Evolutionary conservation across 2,797 vertebrate species (phyloP).

Genomic region (Gymnodraco acuticeps): DNA sequence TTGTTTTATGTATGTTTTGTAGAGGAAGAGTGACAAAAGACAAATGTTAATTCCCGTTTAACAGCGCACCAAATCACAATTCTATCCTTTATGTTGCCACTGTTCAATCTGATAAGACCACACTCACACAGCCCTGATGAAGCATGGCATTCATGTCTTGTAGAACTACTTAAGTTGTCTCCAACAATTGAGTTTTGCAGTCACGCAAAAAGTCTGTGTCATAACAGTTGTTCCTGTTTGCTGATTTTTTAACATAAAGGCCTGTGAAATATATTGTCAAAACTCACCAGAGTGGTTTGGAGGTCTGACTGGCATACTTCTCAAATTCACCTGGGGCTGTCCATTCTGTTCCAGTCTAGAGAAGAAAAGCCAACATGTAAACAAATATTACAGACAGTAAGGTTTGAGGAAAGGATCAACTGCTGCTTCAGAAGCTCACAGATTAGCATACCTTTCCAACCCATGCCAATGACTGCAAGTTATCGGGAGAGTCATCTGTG

Average conservation of each 20-base stretch:
- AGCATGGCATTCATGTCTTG: neutral
- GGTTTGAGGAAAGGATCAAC: neutral
- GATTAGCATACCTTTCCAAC: slow-evolving; percentile 90
- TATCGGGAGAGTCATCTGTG: slow-evolving; percentile 85
- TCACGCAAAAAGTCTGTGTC: neutral
- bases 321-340: slow-evolving; percentile 93
- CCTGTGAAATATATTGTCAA: no score
- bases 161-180: neutral
- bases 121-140: neutral
- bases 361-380: neutral
- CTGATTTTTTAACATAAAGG: neutral
- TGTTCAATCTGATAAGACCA: neutral
- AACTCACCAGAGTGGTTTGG: slow-evolving; percentile 89
- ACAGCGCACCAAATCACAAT: neutral
- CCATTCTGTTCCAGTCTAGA: slow-evolving; percentile 93
- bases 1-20: neutral
- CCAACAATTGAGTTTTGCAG: neutral
- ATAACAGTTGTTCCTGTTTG: neutral
- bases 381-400: neutral
- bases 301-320: slow-evolving; percentile 92
- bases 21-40: neutral
- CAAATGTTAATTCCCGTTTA: neutral
- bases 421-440: neutral
- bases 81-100: neutral
- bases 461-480: slow-evolving; percentile 86